Evolutionary conservation across 2,888 invertebrate species (phyloP), one percentile per base, ranked within the genome.

Genomic region (Lasioglossum calceatum): DNA sequence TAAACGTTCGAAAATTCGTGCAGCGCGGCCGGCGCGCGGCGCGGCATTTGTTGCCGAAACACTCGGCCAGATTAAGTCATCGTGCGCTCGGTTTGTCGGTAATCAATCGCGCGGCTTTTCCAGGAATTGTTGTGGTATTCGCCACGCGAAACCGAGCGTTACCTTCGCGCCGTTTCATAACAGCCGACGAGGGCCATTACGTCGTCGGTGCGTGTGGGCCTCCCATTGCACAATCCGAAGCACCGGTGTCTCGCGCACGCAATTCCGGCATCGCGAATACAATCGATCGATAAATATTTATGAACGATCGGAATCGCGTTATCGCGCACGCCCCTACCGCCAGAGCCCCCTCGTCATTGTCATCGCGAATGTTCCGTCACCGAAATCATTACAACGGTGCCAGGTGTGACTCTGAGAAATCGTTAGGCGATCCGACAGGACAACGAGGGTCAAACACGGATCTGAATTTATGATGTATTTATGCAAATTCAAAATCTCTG

Each of bases 261-360:
- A 84, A 91, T 90, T 92, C 84, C 86, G 87, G 87, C 89, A 87
- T 90, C 89, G 88, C 88, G 91, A 88, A 89, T 90, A 90, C 92
- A 90, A 93, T 93, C 91, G 92, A 90, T 91, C 91, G 87, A 93
- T 93, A 92, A 93, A 94, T 93, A 93, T 94, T 93, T 92, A 94
- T 93, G 92, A 72, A 92, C 89, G 87, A 90, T 91, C 91, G 82
- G 82, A 83, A 81, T 75, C 64, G 81, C 83, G 82, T 89, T 84
- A 81, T 88, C 82, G 64, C 84, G 84, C 67, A 86, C 71, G 83
- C 87, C 79, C 77, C 80, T 79, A 81, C 78, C 79, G 32, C 19
- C 32, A 27, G 27, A 7, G 19, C 32, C 64, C 64, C 61, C 61
- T 58, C 77, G 58, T 71, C 77, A 16, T 67, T 77, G 58, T 36